These are phyloP conservation scores for Ischnus inquisitorius DNA, from an alignment of 2,888 invertebrate genomes.

Conservation along the genomic window DNA sequence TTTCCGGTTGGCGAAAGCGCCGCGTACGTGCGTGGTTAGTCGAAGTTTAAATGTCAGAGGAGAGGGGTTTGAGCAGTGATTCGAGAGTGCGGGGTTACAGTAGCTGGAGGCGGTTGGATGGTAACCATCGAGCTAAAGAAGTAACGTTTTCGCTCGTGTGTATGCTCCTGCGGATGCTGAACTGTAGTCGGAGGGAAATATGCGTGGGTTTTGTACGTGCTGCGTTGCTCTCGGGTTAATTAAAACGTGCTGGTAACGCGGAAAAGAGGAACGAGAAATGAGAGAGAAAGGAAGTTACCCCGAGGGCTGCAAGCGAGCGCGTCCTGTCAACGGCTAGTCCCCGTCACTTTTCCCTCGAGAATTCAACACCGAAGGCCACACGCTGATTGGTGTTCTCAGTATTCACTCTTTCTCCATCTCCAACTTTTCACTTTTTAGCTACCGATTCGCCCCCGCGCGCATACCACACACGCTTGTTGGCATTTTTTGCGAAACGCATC, in stretches of 20 bases:
- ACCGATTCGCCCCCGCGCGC: constrained; percentile 2
- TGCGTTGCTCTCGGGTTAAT: constrained; percentile 62
- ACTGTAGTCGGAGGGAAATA: constrained; percentile 31
- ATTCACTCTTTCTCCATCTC: constrained; percentile 27
- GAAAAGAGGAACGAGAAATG: constrained; percentile 27
- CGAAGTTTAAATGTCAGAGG: constrained; percentile 53
- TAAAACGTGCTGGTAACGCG: constrained; percentile 64
- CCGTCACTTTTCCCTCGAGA: constrained; percentile 66
- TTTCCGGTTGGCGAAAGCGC: constrained; percentile 7
- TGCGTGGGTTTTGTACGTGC: constrained; percentile 49
- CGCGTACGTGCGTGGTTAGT: constrained; percentile 29
- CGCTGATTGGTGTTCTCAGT: constrained; percentile 62
- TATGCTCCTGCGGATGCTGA: constrained; percentile 29
- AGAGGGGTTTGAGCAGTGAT: constrained; percentile 34
- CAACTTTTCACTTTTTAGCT: constrained; percentile 43
- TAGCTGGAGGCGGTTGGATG: constrained; percentile 52
- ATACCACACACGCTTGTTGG: constrained; percentile 43
- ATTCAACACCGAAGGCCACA: constrained; percentile 29
- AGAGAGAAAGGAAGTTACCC: constrained; percentile 50
- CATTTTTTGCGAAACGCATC: constrained; percentile 48
- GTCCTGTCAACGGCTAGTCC: constrained; percentile 67
- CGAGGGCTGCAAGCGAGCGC: constrained; percentile 56
- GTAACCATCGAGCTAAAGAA: constrained; percentile 54
- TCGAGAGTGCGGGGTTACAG: constrained; percentile 21
- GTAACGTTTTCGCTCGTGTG: constrained; percentile 57